These are phyloP conservation scores for Apotomis betuletana DNA, from an alignment of 2,888 invertebrate genomes.

Conservation along the genomic window DNA sequence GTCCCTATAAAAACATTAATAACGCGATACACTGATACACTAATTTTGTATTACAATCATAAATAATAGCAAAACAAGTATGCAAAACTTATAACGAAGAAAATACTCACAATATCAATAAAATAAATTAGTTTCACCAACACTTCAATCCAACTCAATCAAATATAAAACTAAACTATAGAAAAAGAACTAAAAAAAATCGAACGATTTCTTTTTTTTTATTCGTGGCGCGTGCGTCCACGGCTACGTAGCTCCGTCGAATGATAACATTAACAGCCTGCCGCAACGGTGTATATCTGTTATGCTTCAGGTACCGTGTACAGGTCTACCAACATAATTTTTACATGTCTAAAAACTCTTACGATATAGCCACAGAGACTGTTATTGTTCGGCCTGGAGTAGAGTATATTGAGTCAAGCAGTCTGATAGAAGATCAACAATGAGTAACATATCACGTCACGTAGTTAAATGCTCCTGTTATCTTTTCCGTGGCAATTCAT, in stretches of 20 bases:
- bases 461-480: constrained; percentile 24
- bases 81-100: background rate
- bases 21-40: too few relatives aligned
- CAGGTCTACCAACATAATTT: background rate
- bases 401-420: constrained; percentile 19
- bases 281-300: constrained; percentile 49
- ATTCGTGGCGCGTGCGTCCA: constrained; percentile 56
- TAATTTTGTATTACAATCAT: too few relatives aligned
- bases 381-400: constrained; percentile 1
- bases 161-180: background rate
- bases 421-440: constrained; percentile 22
- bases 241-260: constrained; percentile 57
- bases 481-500: constrained; percentile 27
- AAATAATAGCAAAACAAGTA: background rate
- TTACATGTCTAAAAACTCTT: background rate
- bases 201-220: constrained; percentile 45
- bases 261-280: constrained; percentile 68
- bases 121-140: constrained; percentile 12
- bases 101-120: constrained; percentile 8
- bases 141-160: constrained; percentile 24
- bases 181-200: constrained; percentile 37
- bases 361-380: background rate
- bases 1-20: too few relatives aligned
- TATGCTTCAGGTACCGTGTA: constrained; percentile 32
- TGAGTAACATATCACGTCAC: constrained; percentile 29